These are phyloP conservation scores for Papilio helenus DNA, from an alignment of 1,140 invertebrate genomes.

Conservation along the genomic window DNA sequence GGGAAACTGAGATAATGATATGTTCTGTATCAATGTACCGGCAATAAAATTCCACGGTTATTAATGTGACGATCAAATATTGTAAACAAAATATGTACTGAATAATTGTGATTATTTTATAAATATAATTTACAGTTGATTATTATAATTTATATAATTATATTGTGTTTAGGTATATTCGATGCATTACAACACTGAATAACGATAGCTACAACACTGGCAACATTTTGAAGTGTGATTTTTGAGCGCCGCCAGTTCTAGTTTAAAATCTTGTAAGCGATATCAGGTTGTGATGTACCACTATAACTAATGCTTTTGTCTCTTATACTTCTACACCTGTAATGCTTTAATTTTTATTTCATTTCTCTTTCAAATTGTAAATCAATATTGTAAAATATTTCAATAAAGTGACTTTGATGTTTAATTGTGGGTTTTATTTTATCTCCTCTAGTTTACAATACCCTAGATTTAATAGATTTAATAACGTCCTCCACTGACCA, in stretches of 20 bases:
- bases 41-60: not conserved
- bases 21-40: not conserved
- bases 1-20: not conserved
- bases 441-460: not conserved
- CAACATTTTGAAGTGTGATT: slow-evolving; percentile 5
- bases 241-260: not conserved
- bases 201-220: not conserved
- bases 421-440: slow-evolving; percentile 54
- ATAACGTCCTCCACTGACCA: not conserved
- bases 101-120: slow-evolving; percentile 10
- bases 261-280: not conserved
- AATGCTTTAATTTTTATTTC: slow-evolving; percentile 58
- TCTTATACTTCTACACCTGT: slow-evolving; percentile 65
- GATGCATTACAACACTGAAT: slow-evolving; percentile 1
- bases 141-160: not conserved
- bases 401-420: slow-evolving; percentile 71
- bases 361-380: slow-evolving; percentile 67
- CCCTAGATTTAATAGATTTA: not conserved
- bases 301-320: slow-evolving; percentile 65
- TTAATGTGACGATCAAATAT: slow-evolving; percentile 12
- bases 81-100: not conserved
- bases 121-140: not conserved
- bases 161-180: not conserved
- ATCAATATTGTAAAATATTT: slow-evolving; percentile 77
- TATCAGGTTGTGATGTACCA: slow-evolving; percentile 16